These are phyloP conservation scores for Erpobdella octoculata DNA, from an alignment of 2,888 invertebrate genomes.

Conservation along the genomic window DNA sequence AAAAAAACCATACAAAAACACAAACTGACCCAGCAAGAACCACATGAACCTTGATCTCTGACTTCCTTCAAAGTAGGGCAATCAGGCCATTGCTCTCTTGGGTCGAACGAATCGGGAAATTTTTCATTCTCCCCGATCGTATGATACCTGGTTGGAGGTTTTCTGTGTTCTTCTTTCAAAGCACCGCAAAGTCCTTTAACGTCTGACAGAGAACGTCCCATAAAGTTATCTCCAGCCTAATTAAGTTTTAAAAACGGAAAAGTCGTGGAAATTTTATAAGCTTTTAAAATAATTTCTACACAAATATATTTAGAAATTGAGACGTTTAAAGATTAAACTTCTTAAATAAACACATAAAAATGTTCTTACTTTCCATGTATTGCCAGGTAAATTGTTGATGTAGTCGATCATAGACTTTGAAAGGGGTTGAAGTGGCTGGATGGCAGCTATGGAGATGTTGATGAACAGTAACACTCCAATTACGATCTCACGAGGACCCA, in stretches of 20 bases:
- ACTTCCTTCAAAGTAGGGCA: constrained; percentile 68
- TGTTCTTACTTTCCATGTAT: constrained; percentile 66
- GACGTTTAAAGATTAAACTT: too few species aligned
- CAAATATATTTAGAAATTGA: too few species aligned
- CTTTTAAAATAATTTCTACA: too few species aligned
- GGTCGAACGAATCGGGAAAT: constrained; percentile 72
- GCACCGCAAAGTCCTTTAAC: constrained; percentile 58
- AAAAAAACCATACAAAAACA: background rate
- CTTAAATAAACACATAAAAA: too few species aligned
- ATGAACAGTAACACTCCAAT: too few species aligned
- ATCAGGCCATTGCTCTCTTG: constrained; percentile 71
- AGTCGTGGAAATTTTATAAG: too few species aligned
- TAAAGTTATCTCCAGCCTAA: constrained; percentile 72
- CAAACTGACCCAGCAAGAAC: constrained; percentile 72
- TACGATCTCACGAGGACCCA: too few species aligned
- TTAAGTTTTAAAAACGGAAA: too few species aligned
- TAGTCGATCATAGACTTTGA: constrained; percentile 60
- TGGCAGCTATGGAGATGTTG: background rate
- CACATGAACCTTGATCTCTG: constrained; percentile 62
- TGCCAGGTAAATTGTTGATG: constrained; percentile 61
- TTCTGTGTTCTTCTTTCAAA: constrained; percentile 30
- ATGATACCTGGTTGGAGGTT: constrained; percentile 27
- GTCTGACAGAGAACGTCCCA: constrained; percentile 58
- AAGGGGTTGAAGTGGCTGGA: constrained; percentile 54
- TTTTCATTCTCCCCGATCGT: constrained; percentile 35